phyloP scores from a whole-genome alignment of 2,888 invertebrate species.

The Torymus aiolomorphi region DNA sequence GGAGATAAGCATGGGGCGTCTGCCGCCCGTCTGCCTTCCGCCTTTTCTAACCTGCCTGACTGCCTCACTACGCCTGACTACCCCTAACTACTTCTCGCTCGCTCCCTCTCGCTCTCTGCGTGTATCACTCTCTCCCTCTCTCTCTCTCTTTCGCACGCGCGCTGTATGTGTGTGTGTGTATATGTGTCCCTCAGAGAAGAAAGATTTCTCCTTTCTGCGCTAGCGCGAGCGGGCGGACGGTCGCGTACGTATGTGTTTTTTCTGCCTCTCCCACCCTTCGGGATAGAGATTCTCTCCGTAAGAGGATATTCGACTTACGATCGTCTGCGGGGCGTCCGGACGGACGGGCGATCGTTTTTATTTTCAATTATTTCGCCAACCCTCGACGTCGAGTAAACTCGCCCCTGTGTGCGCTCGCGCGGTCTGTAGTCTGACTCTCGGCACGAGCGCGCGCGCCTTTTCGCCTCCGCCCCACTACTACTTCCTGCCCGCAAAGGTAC shows the following conservation, averaged over 20 bases:
- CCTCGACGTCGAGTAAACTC: not conserved
- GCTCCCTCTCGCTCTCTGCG: constrained; percentile 54
- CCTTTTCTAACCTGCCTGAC: constrained; percentile 64
- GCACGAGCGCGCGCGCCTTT: too few species aligned
- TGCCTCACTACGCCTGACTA: constrained; percentile 58
- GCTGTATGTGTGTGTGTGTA: not conserved
- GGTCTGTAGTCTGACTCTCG: not conserved
- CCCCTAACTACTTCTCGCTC: constrained; percentile 61
- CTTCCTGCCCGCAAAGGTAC: too few species aligned
- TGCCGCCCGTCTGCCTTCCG: constrained; percentile 74
- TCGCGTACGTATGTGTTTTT: constrained; percentile 18
- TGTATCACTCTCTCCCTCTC: constrained; percentile 51
- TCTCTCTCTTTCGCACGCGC: constrained; percentile 55
- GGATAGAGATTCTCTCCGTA: not conserved
- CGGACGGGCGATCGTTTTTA: constrained; percentile 36
- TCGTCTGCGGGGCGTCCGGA: constrained; percentile 17
- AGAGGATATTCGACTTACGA: constrained; percentile 48
- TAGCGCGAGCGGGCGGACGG: constrained; percentile 38
- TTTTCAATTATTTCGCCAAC: constrained; percentile 53
- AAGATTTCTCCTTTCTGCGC: constrained; percentile 51
- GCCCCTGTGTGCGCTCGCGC: not conserved
- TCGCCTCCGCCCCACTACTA: too few species aligned
- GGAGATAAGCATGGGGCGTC: constrained; percentile 73
- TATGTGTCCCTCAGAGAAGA: not conserved
- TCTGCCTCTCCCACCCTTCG: constrained; percentile 29